phyloP scores from a whole-genome alignment of 2,888 invertebrate genomes.

The Formica aserva region DNA sequence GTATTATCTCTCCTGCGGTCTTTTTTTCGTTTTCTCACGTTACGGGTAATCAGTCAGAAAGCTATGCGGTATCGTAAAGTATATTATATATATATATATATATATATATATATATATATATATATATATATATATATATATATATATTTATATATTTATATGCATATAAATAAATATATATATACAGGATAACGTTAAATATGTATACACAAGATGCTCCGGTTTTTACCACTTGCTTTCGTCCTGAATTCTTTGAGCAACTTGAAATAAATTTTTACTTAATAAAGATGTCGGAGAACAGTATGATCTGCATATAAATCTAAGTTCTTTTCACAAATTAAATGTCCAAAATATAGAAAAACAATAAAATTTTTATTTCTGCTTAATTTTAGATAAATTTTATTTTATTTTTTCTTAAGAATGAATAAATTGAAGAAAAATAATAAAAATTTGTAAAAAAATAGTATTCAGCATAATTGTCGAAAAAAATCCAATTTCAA shows the following conservation, averaged over 20 bases:
- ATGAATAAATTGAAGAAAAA: neutral
- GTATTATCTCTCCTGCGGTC: constrained; percentile 34
- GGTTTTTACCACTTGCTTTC: neutral
- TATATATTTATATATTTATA: constrained; percentile 74
- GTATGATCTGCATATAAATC: neutral
- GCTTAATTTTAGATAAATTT: neutral
- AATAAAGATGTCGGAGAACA: neutral
- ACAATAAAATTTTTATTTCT: neutral
- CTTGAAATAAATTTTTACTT: neutral
- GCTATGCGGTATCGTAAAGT: constrained; percentile 82
- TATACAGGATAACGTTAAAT: constrained; percentile 62
- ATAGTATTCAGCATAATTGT: neutral
- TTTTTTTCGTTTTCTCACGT: constrained; percentile 65
- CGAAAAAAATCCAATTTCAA: neutral
- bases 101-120: constrained; percentile 69
- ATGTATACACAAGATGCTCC: constrained; percentile 54
- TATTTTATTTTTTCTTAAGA: neutral
- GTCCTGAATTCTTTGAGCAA: neutral
- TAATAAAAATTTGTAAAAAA: neutral
- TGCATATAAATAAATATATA: constrained; percentile 62
- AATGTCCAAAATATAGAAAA: neutral
- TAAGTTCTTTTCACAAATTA: constrained; percentile 2
- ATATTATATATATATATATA: too few relatives aligned
- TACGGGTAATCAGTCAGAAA: constrained; percentile 85
- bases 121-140: constrained; percentile 72